Evolutionary conservation across 1,140 invertebrate species (phyloP).

Genomic region (Hypsibius dujardini): DNA sequence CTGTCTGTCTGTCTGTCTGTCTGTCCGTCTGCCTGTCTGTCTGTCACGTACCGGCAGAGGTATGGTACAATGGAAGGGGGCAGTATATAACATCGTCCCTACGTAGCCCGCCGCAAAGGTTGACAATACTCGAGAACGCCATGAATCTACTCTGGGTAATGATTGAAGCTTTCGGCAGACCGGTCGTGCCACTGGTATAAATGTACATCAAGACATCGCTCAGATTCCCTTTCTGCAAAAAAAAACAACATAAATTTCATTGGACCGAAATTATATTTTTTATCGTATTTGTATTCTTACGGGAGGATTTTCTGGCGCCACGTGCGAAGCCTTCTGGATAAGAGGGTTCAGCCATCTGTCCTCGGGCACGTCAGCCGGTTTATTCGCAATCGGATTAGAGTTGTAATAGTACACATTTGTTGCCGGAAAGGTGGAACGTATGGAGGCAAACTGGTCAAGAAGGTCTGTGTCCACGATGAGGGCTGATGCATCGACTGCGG

Average conservation of each 20-base stretch:
- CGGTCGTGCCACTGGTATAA: slow-evolving; percentile 36
- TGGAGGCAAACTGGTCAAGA: not conserved
- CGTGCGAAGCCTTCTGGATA: too few species aligned
- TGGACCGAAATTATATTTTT: too few species aligned
- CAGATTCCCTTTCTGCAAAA: not conserved
- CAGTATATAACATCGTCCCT: slow-evolving; percentile 36
- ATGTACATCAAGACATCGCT: slow-evolving; percentile 27
- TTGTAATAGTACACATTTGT: not conserved
- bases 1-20: too few species aligned
- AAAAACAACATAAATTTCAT: too few species aligned
- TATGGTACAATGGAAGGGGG: slow-evolving; percentile 63
- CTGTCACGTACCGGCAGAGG: slow-evolving; percentile 53
- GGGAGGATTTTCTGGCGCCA: too few species aligned
- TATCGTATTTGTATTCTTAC: too few species aligned
- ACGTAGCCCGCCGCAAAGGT: slow-evolving; percentile 18
- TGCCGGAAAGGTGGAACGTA: not conserved
- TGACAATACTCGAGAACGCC: slow-evolving; percentile 21
- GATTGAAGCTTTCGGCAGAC: slow-evolving; percentile 35
- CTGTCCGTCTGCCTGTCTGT: too few species aligned
- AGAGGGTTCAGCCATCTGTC: too few species aligned
- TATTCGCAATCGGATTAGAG: not conserved
- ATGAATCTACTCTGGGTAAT: slow-evolving; percentile 26
- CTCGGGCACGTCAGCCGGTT: too few species aligned
- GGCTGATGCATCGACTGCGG: slow-evolving; percentile 56
- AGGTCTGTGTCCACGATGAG: slow-evolving; percentile 43